These are phyloP conservation scores for Erythrolamprus reginae DNA, from an alignment of 2,113 vertebrate genomes.

Conservation along the genomic window DNA sequence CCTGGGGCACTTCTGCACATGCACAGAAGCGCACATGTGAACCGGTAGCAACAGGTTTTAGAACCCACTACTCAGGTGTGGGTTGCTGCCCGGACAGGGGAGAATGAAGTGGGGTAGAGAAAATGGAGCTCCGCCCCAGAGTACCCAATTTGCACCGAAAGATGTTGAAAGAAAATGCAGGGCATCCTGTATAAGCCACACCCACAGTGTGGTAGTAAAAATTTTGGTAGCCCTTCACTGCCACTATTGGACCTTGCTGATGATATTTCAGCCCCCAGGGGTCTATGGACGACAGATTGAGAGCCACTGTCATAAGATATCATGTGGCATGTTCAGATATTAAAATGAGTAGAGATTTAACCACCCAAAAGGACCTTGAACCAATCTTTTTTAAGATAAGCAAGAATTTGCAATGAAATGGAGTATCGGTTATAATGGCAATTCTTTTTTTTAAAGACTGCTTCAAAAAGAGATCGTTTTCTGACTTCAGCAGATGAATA, in stretches of 20 bases:
- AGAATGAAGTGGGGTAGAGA: too few species aligned
- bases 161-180: too few species aligned
- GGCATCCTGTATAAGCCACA: too few species aligned
- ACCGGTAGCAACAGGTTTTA: too few species aligned
- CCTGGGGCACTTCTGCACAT: too few species aligned
- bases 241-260: not conserved
- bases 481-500: conserved; percentile 50
- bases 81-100: too few species aligned
- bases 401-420: conserved; percentile 8
- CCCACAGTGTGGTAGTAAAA: too few species aligned
- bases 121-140: too few species aligned
- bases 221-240: too few species aligned
- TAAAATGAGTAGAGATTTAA: not conserved
- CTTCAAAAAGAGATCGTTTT: conserved; percentile 24
- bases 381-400: not conserved
- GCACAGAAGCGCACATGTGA: too few species aligned
- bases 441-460: not conserved
- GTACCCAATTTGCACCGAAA: too few species aligned
- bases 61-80: too few species aligned
- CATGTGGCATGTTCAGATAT: not conserved
- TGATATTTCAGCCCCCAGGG: not conserved
- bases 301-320: not conserved
- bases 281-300: not conserved
- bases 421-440: not conserved
- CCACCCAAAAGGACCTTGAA: not conserved